Evolutionary conservation across 2,113 vertebrate species (phyloP).

Genomic region (Vombatus ursinus): DNA sequence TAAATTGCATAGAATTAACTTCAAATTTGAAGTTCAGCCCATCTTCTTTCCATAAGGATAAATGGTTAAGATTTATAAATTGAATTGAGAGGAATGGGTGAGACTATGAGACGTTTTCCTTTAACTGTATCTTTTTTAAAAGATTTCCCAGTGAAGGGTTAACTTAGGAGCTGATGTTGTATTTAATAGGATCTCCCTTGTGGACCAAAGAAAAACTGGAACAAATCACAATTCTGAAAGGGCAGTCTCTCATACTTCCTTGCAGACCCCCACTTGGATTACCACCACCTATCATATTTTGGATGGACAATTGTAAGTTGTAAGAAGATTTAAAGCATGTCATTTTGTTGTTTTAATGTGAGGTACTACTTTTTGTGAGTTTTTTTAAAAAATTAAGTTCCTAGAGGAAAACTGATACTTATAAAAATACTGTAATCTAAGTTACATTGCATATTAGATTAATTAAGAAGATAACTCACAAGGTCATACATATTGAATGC

Average conservation of each 20-base stretch:
- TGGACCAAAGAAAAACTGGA: slow-evolving; percentile 97
- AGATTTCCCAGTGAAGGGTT: slow-evolving; percentile 35
- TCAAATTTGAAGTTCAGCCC: slow-evolving; percentile 37
- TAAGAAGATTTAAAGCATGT: slow-evolving; percentile 26
- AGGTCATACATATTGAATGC: background rate
- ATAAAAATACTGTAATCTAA: background rate
- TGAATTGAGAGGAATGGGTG: background rate
- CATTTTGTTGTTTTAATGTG: background rate
- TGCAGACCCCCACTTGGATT: slow-evolving; percentile 95
- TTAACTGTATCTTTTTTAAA: slow-evolving; percentile 42
- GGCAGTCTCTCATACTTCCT: slow-evolving; percentile 89
- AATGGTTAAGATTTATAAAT: background rate
- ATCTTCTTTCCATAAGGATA: background rate
- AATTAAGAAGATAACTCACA: background rate
- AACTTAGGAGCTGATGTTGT: slow-evolving; percentile 49
- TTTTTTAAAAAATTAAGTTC: slow-evolving; percentile 34
- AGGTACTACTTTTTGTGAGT: background rate
- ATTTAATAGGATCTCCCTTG: slow-evolving; percentile 91
- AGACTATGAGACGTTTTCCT: slow-evolving; percentile 16
- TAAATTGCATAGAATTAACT: slow-evolving; percentile 45
- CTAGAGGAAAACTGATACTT: slow-evolving; percentile 19
- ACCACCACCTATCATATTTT: slow-evolving; percentile 97
- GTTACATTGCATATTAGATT: background rate
- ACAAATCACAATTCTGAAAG: slow-evolving; percentile 89
- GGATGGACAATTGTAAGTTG: slow-evolving; percentile 99